Base-by-base conservation (phyloP, 2,113 vertebrate genomes). In the Rhabdomys dilectus region DNA sequence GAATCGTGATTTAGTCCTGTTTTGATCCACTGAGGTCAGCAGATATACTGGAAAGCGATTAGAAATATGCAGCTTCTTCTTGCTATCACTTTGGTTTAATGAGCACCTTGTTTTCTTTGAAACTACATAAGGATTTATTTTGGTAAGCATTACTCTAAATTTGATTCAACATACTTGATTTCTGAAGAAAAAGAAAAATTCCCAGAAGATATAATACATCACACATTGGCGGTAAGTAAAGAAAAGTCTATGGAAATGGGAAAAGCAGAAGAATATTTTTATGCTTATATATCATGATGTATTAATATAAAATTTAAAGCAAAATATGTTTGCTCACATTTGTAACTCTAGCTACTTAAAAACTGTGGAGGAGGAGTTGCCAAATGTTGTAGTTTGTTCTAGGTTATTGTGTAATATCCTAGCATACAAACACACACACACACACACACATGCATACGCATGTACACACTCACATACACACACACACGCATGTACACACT, bases 41-140 rank as follows among this genome's bases (percentile, higher is more conserved):
- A 84, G 91, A 73, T 53, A 75, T 4, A 56, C 34, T 62, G 85
- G 45, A 42, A 91, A 75, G 34, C 3, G 21, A 91, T 75, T 82
- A 66, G 17, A 95, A 64, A 64, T 29, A 5, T 1, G 31, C 34
- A 45, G 1, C 22, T 0, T 2, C 68, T 90, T 77, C n/a, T 91
- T 13, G 11, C 42, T 87, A 91, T 31, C 70, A 81, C 22, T 93
- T 91, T 88, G 31, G 31, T 11, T 75, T 95, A 56, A 96, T 81
- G 64, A 94, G 53, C 42, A 92, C 15, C 89, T 66, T 64, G 75
- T 92, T 77, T 70, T 72, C 8, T 93, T 85, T 88, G n/a, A 96
- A 96, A 92, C 48, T 1, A 7, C 62, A 29, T 64, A 81, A 94
- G 62, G 1, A 96, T 5, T 85, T 73, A 73, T 0, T 29, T 93